These are phyloP conservation scores for Triplophysa dalaica DNA, from an alignment of 2,113 vertebrate genomes.

Conservation along the genomic window DNA sequence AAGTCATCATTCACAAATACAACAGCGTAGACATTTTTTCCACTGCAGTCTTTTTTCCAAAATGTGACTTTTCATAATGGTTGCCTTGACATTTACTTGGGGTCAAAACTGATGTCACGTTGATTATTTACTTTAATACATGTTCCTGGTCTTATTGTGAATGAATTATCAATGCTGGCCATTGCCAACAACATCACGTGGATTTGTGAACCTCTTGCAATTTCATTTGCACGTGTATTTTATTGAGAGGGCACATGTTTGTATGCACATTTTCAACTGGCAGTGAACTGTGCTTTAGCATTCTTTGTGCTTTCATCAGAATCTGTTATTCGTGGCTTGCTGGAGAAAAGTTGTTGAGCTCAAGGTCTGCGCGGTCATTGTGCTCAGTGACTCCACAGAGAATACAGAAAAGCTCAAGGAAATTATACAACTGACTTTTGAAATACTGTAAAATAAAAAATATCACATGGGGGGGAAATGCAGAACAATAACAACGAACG, in stretches of 20 bases:
- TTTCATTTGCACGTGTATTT: no score
- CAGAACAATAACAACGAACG: background rate
- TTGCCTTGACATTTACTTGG: no score
- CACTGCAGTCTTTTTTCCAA: no score
- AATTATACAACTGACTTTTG: background rate
- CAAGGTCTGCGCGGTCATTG: conserved; percentile 17
- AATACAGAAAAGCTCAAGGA: background rate
- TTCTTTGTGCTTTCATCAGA: background rate
- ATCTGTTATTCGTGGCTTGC: background rate
- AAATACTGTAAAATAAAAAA: background rate
- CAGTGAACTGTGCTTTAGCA: background rate
- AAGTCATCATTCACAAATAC: no score
- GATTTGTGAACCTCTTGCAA: no score
- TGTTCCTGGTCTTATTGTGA: no score
- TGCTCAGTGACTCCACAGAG: background rate
- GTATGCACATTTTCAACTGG: background rate
- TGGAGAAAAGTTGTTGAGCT: background rate
- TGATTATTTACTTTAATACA: no score
- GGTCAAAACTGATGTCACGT: no score
- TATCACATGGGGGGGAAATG: background rate
- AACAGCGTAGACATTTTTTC: no score
- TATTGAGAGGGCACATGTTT: background rate
- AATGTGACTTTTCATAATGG: no score
- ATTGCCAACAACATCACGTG: no score
- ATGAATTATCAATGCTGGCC: no score